Evolutionary conservation across 1,140 invertebrate genomes (phyloP), one percentile per base, ranked within the genome.

Genomic region (Atopsyche davidsoni): DNA sequence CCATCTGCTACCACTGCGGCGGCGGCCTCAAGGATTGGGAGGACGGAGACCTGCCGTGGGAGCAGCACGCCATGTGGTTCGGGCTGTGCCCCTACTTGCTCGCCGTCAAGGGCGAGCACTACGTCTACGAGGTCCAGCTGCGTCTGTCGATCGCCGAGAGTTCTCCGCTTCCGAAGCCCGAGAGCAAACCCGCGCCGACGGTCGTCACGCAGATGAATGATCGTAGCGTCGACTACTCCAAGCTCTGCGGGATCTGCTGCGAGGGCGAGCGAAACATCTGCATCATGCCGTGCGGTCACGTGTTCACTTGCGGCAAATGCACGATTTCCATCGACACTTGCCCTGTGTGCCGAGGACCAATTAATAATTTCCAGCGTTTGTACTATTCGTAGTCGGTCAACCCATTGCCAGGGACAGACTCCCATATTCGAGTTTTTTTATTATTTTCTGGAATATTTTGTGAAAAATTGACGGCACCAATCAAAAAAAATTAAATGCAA

Each of bases 21-120:
- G 86, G 87, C 14, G 88, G 87, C 1, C 69, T 94, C 1, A 89
- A 88, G 62, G 86, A 89, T 60, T 95, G 92, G 92, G 85, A 88
- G 64, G 78, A 79, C 17, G 76, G 80, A 41, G 90, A 94, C 70
- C 79, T 89, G 54, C 89, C 89, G 1, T 92, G 89, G 89, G 80
- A 83, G 47, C 87, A 94, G 64, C 92, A 95, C 64, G 88, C 88
- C 0, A 76, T 80, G 22, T 92, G 89, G 88, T 89, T 89, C 58
- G 76, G 79, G 1, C 79, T 85, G 40, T 94, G 90, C 61, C 75
- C 76, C 7, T 92, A 82, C 69, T 65, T 94, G 3, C 69, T 81
- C 19, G 68, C 84, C 24, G 79, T 82, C 32, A 90, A 92, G 64
- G 87, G 88, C 6, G 76, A 80, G 35, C 76, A 81, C 1, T 89